Conservation (phyloP, 2,113 vertebrate genomes). For the Poeciliopsis retropinna region DNA sequence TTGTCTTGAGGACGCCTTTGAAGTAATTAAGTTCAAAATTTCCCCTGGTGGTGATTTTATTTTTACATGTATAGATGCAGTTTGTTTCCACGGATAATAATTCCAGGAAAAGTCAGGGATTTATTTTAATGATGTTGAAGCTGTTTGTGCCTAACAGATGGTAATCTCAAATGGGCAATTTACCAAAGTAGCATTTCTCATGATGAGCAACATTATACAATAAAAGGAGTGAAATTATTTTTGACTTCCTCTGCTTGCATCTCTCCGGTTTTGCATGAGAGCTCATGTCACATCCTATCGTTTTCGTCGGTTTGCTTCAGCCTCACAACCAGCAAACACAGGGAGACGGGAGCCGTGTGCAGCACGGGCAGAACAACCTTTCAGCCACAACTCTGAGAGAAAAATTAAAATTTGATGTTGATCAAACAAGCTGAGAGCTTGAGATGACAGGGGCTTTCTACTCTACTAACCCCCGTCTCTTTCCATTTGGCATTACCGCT, state of each 20-base stretch:
- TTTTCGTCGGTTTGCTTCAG: slow-evolving; percentile 34
- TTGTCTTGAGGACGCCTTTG: slow-evolving; percentile 72
- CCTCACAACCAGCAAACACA: slow-evolving; percentile 41
- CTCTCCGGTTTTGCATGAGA: slow-evolving; percentile 3
- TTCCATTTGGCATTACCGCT: slow-evolving; percentile 81
- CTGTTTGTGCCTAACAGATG: neutral
- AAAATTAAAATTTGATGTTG: slow-evolving; percentile 99
- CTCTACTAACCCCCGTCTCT: slow-evolving; percentile 97
- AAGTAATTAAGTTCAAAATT: slow-evolving; percentile 73
- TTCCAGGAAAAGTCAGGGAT: slow-evolving; percentile 51
- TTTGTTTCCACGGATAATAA: slow-evolving; percentile 61
- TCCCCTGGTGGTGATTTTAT: slow-evolving; percentile 70
- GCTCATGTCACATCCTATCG: slow-evolving; percentile 34
- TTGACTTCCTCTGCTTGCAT: neutral
- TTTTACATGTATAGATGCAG: slow-evolving; percentile 51
- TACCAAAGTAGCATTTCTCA: neutral
- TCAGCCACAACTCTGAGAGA: slow-evolving; percentile 89
- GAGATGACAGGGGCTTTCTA: slow-evolving; percentile 99
- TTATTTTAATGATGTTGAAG: slow-evolving; percentile 59
- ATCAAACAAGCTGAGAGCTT: slow-evolving; percentile 92
- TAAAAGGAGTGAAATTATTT: neutral
- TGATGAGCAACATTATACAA: neutral
- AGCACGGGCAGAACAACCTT: slow-evolving; percentile 57
- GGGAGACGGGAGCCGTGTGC: slow-evolving; percentile 34
- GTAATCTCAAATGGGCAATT: neutral